Evolutionary conservation across 2,888 invertebrate species (phyloP).

Genomic region (Zeuzera pyrina): DNA sequence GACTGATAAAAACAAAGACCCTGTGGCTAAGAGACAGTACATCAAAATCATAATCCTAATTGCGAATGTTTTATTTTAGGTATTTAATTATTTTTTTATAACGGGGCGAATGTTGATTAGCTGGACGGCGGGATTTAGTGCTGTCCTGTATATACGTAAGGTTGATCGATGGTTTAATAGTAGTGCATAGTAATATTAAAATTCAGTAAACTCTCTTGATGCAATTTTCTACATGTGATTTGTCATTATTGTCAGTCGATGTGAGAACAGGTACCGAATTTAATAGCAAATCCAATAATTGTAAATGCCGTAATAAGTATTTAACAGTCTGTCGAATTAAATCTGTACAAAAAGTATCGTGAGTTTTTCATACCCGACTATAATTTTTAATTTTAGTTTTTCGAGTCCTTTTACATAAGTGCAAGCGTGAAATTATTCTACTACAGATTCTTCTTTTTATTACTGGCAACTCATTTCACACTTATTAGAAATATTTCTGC

Average conservation of each 20-base stretch:
- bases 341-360: constrained; percentile 67
- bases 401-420: no score
- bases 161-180: constrained; percentile 22
- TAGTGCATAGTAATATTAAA: constrained; percentile 21
- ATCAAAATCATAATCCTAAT: no score
- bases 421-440: no score
- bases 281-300: constrained; percentile 54
- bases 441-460: no score
- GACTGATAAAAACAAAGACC: no score
- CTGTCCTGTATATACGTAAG: constrained; percentile 66
- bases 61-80: no score
- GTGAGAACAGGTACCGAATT: constrained; percentile 57
- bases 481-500: no score
- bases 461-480: no score
- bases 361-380: constrained; percentile 47
- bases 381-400: constrained; percentile 16
- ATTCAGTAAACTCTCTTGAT: constrained; percentile 26
- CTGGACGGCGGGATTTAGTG: no score
- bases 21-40: no score
- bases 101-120: no score
- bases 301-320: constrained; percentile 67
- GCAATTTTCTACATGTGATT: constrained; percentile 12
- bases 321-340: constrained; percentile 70
- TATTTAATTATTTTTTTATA: no score
- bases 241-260: constrained; percentile 30